These are phyloP conservation scores for Apamea epomidion DNA, from an alignment of 2,888 invertebrate genomes.

Conservation along the genomic window DNA sequence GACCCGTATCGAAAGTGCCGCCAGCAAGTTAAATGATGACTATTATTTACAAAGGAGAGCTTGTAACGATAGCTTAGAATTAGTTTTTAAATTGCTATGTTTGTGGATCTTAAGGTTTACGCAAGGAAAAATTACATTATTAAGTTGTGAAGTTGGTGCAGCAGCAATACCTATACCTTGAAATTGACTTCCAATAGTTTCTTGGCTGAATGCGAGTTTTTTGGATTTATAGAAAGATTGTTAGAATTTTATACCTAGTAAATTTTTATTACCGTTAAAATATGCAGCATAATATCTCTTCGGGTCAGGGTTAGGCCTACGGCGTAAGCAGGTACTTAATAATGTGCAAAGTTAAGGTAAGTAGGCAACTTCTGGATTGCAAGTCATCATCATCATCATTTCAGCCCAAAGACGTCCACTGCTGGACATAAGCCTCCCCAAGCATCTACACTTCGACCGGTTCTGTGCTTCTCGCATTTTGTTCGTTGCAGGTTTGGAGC, in stretches of 20 bases:
- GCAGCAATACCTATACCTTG: not conserved
- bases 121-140: conserved; percentile 6
- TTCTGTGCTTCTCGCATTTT: too few relatives aligned
- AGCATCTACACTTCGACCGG: too few relatives aligned
- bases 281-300: not conserved
- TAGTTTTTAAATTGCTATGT: conserved; percentile 30
- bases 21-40: conserved; percentile 33
- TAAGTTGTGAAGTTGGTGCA: not conserved
- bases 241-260: not conserved
- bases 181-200: not conserved
- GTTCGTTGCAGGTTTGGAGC: too few relatives aligned
- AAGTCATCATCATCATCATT: too few relatives aligned
- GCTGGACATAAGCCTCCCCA: too few relatives aligned
- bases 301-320: not conserved
- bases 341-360: not conserved
- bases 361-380: not conserved
- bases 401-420: too few relatives aligned
- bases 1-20: conserved; percentile 22
- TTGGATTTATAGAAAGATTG: not conserved
- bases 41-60: conserved; percentile 48
- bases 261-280: not conserved
- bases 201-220: not conserved
- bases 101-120: conserved; percentile 11
- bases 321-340: too few relatives aligned
- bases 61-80: conserved; percentile 42